Evolutionary conservation across 2,888 invertebrate genomes (phyloP), one percentile per base, ranked within the genome.

Genomic region (Anarsia innoxiella): DNA sequence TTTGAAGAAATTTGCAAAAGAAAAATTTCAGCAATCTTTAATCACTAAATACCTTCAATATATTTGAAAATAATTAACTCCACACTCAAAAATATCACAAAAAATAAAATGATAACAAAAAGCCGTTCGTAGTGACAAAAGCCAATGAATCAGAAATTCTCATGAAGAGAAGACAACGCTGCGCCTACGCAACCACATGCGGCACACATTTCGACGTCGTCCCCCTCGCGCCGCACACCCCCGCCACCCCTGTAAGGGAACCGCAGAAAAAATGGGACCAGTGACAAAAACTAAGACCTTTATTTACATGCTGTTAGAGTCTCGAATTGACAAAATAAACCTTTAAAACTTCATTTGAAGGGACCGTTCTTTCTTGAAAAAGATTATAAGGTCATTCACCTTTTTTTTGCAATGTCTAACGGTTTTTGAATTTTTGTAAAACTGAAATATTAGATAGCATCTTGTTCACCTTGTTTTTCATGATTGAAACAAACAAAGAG

Each of bases 141-240:
- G 65, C 54, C 57, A 60, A 68, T 76, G 78, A 82, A 74, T 79
- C 79, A 75, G 69, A 69, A 71, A 74, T 78, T 80, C 82, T 77
- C 80, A 77, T 76, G 79, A 72, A 64, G 61, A 13, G 2, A 16
- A 31, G 12, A 10, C n/a, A 23, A 60, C 58, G 51, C 58, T 56
- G 49, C 59, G 59, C 59, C 49, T 46, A 53, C 59, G 66, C 61
- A 55, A 48, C 60, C 82, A 82, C 68, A 76, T 82, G 79, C 59
- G 64, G 49, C 68, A 58, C 80, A 80, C 83, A 73, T 79, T 78
- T 68, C 51, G 48, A 59, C 51, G 50, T 64, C 66, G 61, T 63
- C 55, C 66, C 56, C 56, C 59, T 48, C 59, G 49, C 43, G 54
- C 44, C 49, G 53, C n/a, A n/a, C n/a, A 49, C 51, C 41, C 59